Percentiles rank a stretch among this genome's conserved stretches.
These are phyloP conservation scores for Tonatia bakeri DNA, from an alignment of 2,113 vertebrate species.

Conservation along the genomic window DNA sequence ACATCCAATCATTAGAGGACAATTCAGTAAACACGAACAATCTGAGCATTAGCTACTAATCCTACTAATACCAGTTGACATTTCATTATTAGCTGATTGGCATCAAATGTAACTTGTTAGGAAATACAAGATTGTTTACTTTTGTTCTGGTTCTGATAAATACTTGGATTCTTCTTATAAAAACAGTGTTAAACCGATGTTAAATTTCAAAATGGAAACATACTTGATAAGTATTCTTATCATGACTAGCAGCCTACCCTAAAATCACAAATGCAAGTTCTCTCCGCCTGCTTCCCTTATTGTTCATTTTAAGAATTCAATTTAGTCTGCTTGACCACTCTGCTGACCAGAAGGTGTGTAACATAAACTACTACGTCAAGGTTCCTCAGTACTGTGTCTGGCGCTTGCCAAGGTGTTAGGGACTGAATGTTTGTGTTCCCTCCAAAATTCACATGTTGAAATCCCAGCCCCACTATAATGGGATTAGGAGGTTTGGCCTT, in stretches of 20 bases:
- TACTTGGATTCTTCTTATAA: not conserved
- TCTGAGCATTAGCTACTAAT: not conserved
- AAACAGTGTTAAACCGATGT: not conserved
- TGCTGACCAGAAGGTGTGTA: not conserved
- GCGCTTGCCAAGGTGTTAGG: not conserved
- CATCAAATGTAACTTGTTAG: not conserved
- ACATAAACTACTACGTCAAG: not conserved
- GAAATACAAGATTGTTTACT: not conserved
- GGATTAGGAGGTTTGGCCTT: not conserved
- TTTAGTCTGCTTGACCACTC: not conserved
- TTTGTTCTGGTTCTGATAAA: not conserved
- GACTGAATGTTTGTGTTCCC: not conserved
- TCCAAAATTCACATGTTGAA: not conserved
- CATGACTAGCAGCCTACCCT: not conserved
- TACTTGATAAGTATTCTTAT: not conserved
- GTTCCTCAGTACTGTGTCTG: not conserved
- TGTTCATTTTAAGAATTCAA: not conserved
- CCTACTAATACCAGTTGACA: not conserved
- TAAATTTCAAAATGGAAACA: not conserved
- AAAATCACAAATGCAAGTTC: not conserved
- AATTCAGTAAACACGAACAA: not conserved
- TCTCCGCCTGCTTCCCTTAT: not conserved
- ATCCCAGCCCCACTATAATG: not conserved
- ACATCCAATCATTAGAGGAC: not conserved
- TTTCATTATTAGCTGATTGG: not conserved